phyloP scores from a whole-genome alignment of 2,797 vertebrate species.

The Artibeus lituratus region DNA sequence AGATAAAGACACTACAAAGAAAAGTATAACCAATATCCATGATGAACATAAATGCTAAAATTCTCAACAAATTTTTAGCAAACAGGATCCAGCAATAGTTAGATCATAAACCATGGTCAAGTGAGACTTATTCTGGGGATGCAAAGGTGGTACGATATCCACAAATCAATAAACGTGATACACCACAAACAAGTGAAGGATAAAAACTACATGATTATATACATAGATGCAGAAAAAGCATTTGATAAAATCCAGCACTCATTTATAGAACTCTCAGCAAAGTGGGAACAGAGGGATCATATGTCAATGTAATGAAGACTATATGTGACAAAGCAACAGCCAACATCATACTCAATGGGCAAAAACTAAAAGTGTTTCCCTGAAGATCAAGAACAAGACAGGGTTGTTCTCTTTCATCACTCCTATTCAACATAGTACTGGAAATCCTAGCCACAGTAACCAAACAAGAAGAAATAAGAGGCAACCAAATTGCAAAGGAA shows the following conservation, averaged over 20 bases:
- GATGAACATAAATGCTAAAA: too few species aligned
- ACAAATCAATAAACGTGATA: neutral
- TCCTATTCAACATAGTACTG: neutral
- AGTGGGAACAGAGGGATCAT: too few species aligned
- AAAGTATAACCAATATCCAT: neutral
- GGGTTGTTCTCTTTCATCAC: neutral
- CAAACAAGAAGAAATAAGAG: neutral
- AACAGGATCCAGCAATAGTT: neutral
- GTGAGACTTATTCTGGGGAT: neutral
- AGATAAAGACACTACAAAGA: neutral
- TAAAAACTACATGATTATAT: too few species aligned
- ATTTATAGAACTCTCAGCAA: too few species aligned
- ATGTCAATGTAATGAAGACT: too few species aligned
- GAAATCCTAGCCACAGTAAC: neutral
- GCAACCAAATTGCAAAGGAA: neutral
- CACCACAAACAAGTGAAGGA: too few species aligned
- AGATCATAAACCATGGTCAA: neutral
- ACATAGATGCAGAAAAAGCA: too few species aligned
- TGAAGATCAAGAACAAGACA: neutral
- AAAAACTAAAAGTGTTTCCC: neutral
- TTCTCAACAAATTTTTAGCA: too few species aligned
- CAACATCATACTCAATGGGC: neutral
- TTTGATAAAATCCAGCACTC: too few species aligned
- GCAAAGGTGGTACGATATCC: neutral
- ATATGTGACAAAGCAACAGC: too few species aligned